Percentiles rank a stretch among this genome's conserved stretches.
Conservation (phyloP, 2,113 vertebrate genomes). For the Melanerpes formicivorus region DNA sequence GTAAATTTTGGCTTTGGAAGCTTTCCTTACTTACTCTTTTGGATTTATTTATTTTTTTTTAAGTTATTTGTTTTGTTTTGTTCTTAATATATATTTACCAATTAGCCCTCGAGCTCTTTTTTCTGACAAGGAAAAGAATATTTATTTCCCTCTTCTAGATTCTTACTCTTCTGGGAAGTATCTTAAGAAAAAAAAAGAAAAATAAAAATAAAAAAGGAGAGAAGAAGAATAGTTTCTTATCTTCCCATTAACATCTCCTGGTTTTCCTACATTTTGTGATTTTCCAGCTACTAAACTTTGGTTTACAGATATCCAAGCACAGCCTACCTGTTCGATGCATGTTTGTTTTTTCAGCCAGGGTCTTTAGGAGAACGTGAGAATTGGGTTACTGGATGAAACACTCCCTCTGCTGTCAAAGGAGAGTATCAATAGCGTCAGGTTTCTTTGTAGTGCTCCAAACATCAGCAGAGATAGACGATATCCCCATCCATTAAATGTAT, state of each 20-base stretch:
- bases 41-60: too few relatives aligned
- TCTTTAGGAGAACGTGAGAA: not conserved
- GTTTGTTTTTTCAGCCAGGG: not conserved
- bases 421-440: not conserved
- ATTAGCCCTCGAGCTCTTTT: not conserved
- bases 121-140: not conserved
- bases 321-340: not conserved
- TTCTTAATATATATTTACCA: not conserved
- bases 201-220: not conserved
- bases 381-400: not conserved
- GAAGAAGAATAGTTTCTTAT: not conserved
- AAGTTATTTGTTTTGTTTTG: too few relatives aligned
- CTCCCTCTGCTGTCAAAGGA: slow-evolving; percentile 18
- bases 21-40: not conserved
- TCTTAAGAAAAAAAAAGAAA: too few relatives aligned
- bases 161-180: not conserved
- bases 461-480: not conserved
- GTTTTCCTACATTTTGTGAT: not conserved
- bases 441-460: not conserved
- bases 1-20: not conserved
- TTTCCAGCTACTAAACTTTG: not conserved
- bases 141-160: not conserved
- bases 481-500: not conserved
- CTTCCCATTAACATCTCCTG: not conserved
- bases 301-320: not conserved